Percentiles rank a stretch among this genome's conserved stretches.
These are phyloP conservation scores for Pagetopsis macropterus DNA, from an alignment of 2,797 vertebrate genomes.

Conservation along the genomic window DNA sequence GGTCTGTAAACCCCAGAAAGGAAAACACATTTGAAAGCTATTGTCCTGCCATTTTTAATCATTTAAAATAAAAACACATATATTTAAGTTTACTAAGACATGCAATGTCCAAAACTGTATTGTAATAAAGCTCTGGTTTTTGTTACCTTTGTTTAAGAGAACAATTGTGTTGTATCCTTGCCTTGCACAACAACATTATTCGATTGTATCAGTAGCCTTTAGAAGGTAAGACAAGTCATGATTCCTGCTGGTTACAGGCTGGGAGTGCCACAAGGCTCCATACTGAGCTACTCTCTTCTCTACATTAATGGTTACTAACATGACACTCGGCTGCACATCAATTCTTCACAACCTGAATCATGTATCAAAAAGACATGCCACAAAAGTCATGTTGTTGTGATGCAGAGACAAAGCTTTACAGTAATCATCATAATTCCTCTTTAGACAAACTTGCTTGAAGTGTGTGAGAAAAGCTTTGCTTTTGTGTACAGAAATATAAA, in stretches of 20 bases:
- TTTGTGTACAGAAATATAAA: neutral
- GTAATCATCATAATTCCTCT: neutral
- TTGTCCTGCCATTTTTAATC: no score
- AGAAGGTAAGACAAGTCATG: neutral
- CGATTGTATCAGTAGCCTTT: neutral
- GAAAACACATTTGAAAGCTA: no score
- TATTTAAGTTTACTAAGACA: no score
- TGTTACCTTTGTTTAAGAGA: neutral
- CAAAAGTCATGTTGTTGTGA: neutral
- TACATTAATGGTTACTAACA: neutral
- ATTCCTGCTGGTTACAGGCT: neutral
- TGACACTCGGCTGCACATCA: neutral
- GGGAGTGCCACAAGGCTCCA: neutral
- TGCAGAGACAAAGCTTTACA: neutral
- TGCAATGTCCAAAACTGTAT: no score
- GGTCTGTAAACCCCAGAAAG: neutral
- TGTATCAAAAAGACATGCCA: neutral
- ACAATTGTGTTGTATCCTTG: neutral
- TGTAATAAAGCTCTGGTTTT: no score
- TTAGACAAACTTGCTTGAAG: neutral
- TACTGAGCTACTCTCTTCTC: neutral
- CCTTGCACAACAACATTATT: neutral
- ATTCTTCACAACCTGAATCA: neutral
- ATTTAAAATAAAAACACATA: no score
- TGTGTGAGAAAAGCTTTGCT: neutral